Base-by-base conservation (phyloP, 2,888 invertebrate species). In the Cerceris rybyensis region DNA sequence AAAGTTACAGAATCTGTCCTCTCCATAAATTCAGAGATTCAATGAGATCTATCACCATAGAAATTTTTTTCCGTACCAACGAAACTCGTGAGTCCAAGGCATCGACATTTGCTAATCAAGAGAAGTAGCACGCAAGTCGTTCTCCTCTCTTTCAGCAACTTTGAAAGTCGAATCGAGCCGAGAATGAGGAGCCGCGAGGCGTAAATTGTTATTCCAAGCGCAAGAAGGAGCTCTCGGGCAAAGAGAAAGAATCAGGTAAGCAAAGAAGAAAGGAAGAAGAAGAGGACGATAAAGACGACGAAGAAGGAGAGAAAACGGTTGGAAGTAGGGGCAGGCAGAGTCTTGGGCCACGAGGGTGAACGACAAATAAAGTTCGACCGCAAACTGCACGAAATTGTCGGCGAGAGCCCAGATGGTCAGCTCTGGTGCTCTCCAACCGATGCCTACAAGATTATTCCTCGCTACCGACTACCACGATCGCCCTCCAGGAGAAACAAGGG, bases 301-400 rank as follows among this genome's bases (percentile, higher is more conserved):
- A 14, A 61, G 14, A 42, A 50, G 49, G 71, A 58, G n/a, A 55
- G 75, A 63, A 28, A 59, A 49, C 2, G 50, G 57, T 14, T 17
- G 60, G 16, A 4, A 57, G n/a, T 17, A 28, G 43, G 16, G n/a
- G 64, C 52, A 77, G 65, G 75, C 75, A 61, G 59, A 76, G 69
- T 78, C 78, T 83, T 72, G 55, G 83, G 84, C 81, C 85, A 85
- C 82, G 82, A 84, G 84, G 85, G 85, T 78, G 86, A 87, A 87
- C 86, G 89, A 90, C 87, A 90, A 88, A 90, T 88, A 90, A 90
- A 89, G 86, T 89, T 87, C 80, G 85, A 90, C 90, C 90, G 88
- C 90, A 90, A 90, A 90, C 88, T 89, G 86, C 86, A 86, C 88
- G 86, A 90, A 90, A 90, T 89, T 88, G 87, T 89, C 82, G 85